Evolutionary conservation across 2,797 vertebrate genomes (phyloP), one percentile per base, ranked within the genome.

Genomic region (Hylomyscus alleni): DNA sequence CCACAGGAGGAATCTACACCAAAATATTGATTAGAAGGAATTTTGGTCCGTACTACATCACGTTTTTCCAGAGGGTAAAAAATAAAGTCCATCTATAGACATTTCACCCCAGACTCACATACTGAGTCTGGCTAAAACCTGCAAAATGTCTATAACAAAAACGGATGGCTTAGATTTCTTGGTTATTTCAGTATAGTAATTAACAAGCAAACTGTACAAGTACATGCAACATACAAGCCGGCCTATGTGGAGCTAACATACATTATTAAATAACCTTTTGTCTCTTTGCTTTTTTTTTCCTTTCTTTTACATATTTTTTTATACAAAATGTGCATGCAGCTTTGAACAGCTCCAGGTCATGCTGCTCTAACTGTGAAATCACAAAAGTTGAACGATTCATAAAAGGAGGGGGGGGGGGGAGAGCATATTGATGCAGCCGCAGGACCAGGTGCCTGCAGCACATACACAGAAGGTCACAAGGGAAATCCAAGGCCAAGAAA

Each of bases 151-250:
- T 99, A 99, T 98, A 98, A 98, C 98, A 98, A 98, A 99, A 99
- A 99, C 98, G 99, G 99, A 99, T 99, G 99, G 99, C 99, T 99
- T 99, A 99, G 98, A 99, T 99, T 99, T 99, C 99, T 99, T 99
- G 98, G 98, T 99, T 99, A 99, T 99, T 99, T 99, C 98, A 98
- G 99, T 99, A 99, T 99, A 99, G 99, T 99, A 99, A 99, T 99
- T 99, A 97, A 99, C 99, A 98, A 99, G 99, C 99, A 99, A 99
- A 99, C 99, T 99, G 99, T 99, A 99, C 99, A 99, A 99, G 99
- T 99, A 99, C 99, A 99, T 99, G 99, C 99, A 99, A 99, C 99
- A 99, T 99, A 99, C 99, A 99, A 99, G 99, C 99, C 99, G 99
- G 99, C 99, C 99, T 99, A 99, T 99, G 99, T 99, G 99, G 99